phyloP scores from a whole-genome alignment of 1,140 invertebrate genomes.

The Drosophila pseudoananassae region DNA sequence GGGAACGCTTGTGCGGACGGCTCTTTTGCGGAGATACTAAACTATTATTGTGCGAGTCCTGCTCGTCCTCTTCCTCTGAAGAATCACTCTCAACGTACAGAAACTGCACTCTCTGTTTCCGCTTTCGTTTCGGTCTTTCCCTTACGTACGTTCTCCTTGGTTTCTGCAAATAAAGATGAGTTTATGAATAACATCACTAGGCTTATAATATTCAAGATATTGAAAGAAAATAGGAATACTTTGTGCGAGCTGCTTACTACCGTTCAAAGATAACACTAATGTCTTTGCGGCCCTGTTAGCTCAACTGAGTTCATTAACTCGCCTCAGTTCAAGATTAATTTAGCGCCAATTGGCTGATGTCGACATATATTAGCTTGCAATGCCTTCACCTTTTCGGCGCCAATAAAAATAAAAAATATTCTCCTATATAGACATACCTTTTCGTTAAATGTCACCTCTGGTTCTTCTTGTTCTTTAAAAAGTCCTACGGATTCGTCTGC shows the following conservation, averaged over 20 bases:
- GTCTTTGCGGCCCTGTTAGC: constrained; percentile 82
- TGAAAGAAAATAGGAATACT: too few species aligned
- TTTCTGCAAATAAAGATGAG: constrained; percentile 28
- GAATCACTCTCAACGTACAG: constrained; percentile 65
- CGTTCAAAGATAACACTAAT: constrained; percentile 65
- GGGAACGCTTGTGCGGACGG: constrained; percentile 39
- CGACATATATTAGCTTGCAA: not conserved
- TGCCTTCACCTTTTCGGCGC: constrained; percentile 18
- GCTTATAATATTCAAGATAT: too few species aligned
- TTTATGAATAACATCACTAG: not conserved
- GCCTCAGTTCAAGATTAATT: constrained; percentile 50
- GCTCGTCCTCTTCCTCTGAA: constrained; percentile 57
- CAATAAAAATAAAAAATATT: not conserved
- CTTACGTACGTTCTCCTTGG: constrained; percentile 66
- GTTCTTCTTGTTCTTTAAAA: constrained; percentile 53
- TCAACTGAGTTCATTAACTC: constrained; percentile 32
- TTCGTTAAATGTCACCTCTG: constrained; percentile 66
- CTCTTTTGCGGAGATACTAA: constrained; percentile 48
- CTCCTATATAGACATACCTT: constrained; percentile 37
- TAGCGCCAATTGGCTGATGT: constrained; percentile 25
- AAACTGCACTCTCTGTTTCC: constrained; percentile 59
- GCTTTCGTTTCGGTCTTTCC: constrained; percentile 65
- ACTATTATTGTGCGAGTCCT: constrained; percentile 42
- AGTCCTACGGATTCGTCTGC: constrained; percentile 37
- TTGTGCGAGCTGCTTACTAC: constrained; percentile 78